Evolutionary conservation across 2,113 vertebrate genomes (phyloP).

Genomic region (Patagioenas fasciata): DNA sequence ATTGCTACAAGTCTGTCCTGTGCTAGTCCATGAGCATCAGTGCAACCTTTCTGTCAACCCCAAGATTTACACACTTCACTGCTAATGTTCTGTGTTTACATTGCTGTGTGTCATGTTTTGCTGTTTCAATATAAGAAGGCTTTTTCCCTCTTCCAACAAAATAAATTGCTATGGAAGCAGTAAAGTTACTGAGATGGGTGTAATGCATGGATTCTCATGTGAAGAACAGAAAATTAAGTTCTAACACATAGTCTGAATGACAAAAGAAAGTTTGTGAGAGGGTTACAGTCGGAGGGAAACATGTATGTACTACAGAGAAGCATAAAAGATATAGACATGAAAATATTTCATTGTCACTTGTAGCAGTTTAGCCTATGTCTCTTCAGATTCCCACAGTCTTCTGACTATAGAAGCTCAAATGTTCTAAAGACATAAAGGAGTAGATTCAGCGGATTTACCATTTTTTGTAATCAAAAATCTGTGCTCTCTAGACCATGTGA

Average conservation of each 20-base stretch:
- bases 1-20: background rate
- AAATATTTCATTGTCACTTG: background rate
- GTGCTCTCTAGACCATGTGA: background rate
- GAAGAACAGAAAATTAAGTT: background rate
- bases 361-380: background rate
- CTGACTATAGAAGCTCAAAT: background rate
- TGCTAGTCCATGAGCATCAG: accelerated
- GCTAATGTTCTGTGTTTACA: background rate
- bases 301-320: background rate
- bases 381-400: background rate
- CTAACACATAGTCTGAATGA: background rate
- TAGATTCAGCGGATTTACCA: background rate
- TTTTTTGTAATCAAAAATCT: background rate
- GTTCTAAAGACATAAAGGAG: background rate
- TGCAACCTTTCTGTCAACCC: background rate
- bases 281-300: background rate
- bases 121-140: background rate
- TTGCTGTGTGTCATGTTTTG: background rate
- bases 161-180: background rate
- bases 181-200: background rate
- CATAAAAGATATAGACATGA: background rate
- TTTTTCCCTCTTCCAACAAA: accelerated
- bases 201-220: background rate
- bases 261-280: background rate
- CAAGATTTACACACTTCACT: background rate